Percentiles rank a stretch among this genome's conserved stretches.
Conservation (phyloP, 2,888 invertebrate species). For the Chalcis sispes region DNA sequence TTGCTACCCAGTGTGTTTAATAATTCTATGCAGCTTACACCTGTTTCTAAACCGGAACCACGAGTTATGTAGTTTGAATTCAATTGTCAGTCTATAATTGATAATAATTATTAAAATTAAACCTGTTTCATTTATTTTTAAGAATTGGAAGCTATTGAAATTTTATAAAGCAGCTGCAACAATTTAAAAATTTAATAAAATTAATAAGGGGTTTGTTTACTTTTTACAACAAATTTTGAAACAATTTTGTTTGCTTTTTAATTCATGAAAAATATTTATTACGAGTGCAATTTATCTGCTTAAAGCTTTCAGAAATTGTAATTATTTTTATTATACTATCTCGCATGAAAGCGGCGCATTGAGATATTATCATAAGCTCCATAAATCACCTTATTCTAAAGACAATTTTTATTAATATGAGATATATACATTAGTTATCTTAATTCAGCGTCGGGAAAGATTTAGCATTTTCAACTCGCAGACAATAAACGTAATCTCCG, state of each 20-base stretch:
- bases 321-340: neutral
- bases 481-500: too few species aligned
- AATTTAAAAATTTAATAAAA: too few species aligned
- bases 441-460: conserved; percentile 18
- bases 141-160: too few species aligned
- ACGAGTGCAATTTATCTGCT: too few species aligned
- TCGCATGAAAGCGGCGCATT: too few species aligned
- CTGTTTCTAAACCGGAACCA: conserved; percentile 18
- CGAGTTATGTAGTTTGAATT: neutral
- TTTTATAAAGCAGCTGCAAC: too few species aligned
- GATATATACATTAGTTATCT: conserved; percentile 11
- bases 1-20: conserved; percentile 11
- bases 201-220: too few species aligned
- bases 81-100: neutral
- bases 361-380: neutral
- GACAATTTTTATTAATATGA: conserved; percentile 2
- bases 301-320: conserved; percentile 12
- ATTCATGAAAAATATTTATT: too few species aligned
- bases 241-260: too few species aligned
- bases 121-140: too few species aligned
- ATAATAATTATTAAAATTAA: neutral
- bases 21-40: conserved; percentile 1
- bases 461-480: too few species aligned
- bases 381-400: conserved; percentile 19
- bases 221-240: too few species aligned